Evolutionary conservation across 2,888 invertebrate genomes (phyloP).

Genomic region (Heterodera filipjevi): DNA sequence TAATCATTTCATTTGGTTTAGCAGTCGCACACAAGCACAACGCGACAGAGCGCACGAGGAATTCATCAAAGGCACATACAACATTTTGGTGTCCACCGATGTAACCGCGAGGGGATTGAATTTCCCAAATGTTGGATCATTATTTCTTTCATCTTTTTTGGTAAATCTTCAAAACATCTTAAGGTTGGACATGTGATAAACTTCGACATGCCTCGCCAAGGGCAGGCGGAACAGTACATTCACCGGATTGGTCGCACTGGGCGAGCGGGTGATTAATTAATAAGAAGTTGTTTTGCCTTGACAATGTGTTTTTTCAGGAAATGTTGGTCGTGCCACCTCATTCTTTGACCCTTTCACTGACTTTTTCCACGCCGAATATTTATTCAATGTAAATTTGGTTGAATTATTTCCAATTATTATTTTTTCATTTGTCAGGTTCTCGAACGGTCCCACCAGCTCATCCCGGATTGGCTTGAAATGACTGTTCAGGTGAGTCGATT

Average conservation of each 20-base stretch:
- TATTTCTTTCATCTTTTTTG: background rate
- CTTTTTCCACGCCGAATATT: background rate
- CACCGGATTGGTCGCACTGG: constrained; percentile 22
- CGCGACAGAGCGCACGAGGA: constrained; percentile 14
- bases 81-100: constrained; percentile 26
- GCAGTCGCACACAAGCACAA: constrained; percentile 16
- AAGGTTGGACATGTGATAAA: constrained; percentile 28
- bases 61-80: constrained; percentile 6
- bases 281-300: background rate
- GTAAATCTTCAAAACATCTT: background rate
- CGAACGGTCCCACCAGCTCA: constrained; percentile 5
- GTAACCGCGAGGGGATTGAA: constrained; percentile 23
- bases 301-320: background rate
- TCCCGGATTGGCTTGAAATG: constrained; percentile 11
- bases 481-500: background rate
- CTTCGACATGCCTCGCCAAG: constrained; percentile 22
- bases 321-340: constrained; percentile 20
- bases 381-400: background rate
- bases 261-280: background rate
- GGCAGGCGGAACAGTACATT: constrained; percentile 13
- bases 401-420: background rate
- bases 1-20: background rate
- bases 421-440: constrained; percentile 7
- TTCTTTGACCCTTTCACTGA: constrained; percentile 19
- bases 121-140: constrained; percentile 16